Evolutionary conservation across 1,140 invertebrate species (phyloP).

Genomic region (Asobara japonica): DNA sequence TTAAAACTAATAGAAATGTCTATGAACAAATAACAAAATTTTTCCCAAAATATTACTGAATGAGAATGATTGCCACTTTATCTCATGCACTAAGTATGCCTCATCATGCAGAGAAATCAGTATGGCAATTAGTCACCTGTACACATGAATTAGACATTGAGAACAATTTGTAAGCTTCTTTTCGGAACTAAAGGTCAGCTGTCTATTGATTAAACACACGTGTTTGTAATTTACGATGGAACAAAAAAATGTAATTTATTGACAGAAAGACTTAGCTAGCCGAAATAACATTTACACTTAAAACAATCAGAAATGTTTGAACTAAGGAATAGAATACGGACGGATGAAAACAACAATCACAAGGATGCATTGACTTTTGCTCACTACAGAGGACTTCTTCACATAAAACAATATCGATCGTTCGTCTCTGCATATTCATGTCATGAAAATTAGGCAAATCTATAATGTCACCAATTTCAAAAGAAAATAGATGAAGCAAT

Average conservation of each 20-base stretch:
- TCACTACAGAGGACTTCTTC: neutral
- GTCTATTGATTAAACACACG: neutral
- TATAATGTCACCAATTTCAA: neutral
- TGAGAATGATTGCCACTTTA: too few relatives aligned
- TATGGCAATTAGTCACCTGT: neutral
- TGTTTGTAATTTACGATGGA: neutral
- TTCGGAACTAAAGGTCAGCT: neutral
- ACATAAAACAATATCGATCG: conserved; percentile 41
- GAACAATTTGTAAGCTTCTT: neutral
- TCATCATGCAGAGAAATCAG: too few relatives aligned
- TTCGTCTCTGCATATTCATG: conserved; percentile 34
- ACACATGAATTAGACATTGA: neutral
- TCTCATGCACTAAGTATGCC: too few relatives aligned
- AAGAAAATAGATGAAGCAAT: neutral
- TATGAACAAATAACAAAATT: too few relatives aligned
- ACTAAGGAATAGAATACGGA: neutral
- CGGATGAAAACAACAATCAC: neutral
- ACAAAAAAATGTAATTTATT: neutral
- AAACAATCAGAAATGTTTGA: neutral
- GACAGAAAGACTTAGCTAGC: neutral
- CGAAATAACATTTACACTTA: neutral
- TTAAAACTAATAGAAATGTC: too few relatives aligned
- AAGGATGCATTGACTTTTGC: neutral
- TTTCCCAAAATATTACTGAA: too few relatives aligned
- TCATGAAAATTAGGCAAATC: conserved; percentile 40